These are phyloP conservation scores for Heteropelma amictum DNA, from an alignment of 2,888 invertebrate species.

Conservation along the genomic window DNA sequence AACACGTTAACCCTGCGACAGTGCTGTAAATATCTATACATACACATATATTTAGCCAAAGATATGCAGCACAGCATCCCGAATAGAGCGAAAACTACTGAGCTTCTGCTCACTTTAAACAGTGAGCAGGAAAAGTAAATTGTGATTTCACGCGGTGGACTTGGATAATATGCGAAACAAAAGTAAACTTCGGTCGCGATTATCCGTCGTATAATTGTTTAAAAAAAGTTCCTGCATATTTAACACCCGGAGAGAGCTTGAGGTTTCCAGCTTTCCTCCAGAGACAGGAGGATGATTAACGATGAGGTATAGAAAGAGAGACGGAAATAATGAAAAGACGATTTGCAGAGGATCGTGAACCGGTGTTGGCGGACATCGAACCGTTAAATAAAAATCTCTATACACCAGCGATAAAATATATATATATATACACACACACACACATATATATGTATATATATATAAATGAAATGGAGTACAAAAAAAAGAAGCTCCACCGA, in stretches of 20 bases:
- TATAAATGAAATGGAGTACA: background rate
- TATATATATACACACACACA: background rate
- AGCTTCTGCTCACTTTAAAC: no score
- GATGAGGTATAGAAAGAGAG: slow-evolving; percentile 15
- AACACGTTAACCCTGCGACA: slow-evolving; percentile 52
- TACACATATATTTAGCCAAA: slow-evolving; percentile 55
- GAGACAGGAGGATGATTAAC: slow-evolving; percentile 54
- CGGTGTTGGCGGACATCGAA: slow-evolving; percentile 47
- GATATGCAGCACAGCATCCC: background rate
- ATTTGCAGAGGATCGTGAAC: slow-evolving; percentile 35
- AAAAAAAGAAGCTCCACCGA: slow-evolving; percentile 32
- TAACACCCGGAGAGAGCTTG: background rate
- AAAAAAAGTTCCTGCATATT: slow-evolving; percentile 10
- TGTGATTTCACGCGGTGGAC: slow-evolving; percentile 52
- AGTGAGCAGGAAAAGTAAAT: slow-evolving; percentile 40
- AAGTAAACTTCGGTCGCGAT: slow-evolving; percentile 23
- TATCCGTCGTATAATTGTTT: slow-evolving; percentile 36
- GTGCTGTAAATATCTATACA: slow-evolving; percentile 25
- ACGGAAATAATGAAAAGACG: slow-evolving; percentile 7
- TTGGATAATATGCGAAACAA: slow-evolving; percentile 48
- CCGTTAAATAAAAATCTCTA: slow-evolving; percentile 11
- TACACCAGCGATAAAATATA: background rate
- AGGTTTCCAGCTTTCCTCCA: slow-evolving; percentile 19
- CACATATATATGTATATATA: background rate
- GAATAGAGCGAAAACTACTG: slow-evolving; percentile 24